Base-by-base conservation (phyloP, 2,888 invertebrate genomes). In the Drosophila rellima region DNA sequence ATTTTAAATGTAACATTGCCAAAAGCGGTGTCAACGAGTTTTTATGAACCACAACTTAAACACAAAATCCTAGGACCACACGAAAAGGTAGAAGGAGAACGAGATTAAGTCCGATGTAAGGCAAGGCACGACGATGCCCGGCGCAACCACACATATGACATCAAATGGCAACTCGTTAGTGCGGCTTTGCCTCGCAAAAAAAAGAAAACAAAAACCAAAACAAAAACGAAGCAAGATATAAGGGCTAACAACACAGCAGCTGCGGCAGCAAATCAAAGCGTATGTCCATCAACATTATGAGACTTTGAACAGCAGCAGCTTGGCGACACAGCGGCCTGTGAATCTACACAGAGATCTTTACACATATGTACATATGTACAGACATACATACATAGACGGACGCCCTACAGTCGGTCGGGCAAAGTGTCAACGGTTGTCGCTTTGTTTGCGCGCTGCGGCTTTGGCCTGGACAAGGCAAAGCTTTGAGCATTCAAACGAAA, bases 221-320 rank as follows among this genome's bases (percentile, higher is more conserved):
- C n/a, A 73, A 64, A 52, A 15, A 15, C 15, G 29, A 31, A 64
- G 42, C 61, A n/a, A 26, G 7, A 62, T 33, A 17, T 35, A 23
- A 37, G 18, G 35, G 57, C 60, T 51, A 61, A 72, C 68, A 69
- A 52, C 44, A 37, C 66, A 65, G 50, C 60, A 42, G 56, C 45
- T 57, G 57, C 45, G 57, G 50, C 56, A 71, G 74, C 79, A 89
- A 89, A 87, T 85, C 85, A 85, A 85, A 89, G 89, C 73, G 88
- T 77, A 74, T 89, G 89, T 89, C 89, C 85, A 80, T 89, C 85
- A 89, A 75, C 88, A 74, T 89, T 87, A 85, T 81, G 89, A 70
- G 89, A 73, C 70, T 80, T 77, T 77, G 64, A 74, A 65, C 78
- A 78, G 63, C 65, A 66, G 29, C 31, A 57, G 60, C 48, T 51